A percentile compares a stretch with the other conserved stretches of the same genome.
Conservation (phyloP, 1,140 invertebrate genomes). For the Hirudo medicinalis region DNA sequence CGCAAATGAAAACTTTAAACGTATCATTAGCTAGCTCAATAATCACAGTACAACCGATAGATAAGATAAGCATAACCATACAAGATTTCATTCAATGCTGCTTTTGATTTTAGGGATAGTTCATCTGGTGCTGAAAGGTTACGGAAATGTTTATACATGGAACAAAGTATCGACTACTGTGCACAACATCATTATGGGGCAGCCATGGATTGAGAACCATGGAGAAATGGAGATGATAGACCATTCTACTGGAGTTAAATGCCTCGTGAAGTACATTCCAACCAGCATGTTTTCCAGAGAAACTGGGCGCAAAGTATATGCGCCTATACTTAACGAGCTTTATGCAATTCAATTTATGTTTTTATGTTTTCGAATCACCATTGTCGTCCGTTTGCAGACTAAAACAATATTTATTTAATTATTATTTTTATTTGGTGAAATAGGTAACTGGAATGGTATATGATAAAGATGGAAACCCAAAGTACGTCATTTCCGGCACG, state of each 20-base stretch:
- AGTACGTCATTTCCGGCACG: neutral
- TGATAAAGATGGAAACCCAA: neutral
- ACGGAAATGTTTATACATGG: conserved; percentile 85
- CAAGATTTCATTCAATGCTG: neutral
- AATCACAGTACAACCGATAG: neutral
- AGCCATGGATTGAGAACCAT: conserved; percentile 97
- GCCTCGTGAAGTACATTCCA: conserved; percentile 46
- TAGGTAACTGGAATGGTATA: conserved; percentile 8
- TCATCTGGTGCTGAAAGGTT: conserved; percentile 37
- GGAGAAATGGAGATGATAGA: conserved; percentile 96
- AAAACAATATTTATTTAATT: neutral
- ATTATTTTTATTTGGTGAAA: neutral
- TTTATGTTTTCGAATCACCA: neutral
- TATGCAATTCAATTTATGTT: neutral
- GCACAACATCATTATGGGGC: conserved; percentile 99
- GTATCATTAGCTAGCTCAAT: neutral
- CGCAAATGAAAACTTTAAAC: neutral
- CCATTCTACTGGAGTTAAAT: conserved; percentile 69
- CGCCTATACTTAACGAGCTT: too few relatives aligned
- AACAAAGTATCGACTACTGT: conserved; percentile 85
- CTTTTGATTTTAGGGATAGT: conserved; percentile 32
- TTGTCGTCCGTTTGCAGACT: neutral
- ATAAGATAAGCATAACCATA: neutral
- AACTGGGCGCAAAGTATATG: conserved; percentile 68
- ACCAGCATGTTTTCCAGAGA: conserved; percentile 65